A percentile compares a stretch with the other conserved stretches of the same genome.
Conservation (phyloP, 2,888 invertebrate genomes). For the Piscicola geometra region DNA sequence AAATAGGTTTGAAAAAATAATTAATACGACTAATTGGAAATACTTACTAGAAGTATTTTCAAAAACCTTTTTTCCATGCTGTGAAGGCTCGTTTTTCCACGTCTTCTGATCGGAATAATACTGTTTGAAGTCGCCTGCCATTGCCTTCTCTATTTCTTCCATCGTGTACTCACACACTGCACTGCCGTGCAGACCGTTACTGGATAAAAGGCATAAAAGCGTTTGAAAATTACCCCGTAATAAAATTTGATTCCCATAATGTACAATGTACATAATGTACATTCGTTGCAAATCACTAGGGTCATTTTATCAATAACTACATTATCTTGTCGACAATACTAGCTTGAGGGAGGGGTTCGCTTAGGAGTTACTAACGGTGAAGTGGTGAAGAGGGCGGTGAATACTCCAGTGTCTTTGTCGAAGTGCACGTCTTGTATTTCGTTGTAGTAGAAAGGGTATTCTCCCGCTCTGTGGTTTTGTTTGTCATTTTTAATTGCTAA, state of each 20-base stretch:
- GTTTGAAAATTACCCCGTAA: not conserved
- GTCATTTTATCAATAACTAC: too few relatives aligned
- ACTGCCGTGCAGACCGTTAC: constrained; percentile 6
- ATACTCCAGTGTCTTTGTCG: constrained; percentile 13
- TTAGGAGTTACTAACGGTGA: not conserved
- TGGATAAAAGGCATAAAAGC: not conserved
- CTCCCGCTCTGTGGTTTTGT: constrained; percentile 14
- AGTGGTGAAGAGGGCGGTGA: constrained; percentile 26
- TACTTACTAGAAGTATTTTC: not conserved
- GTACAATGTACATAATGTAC: not conserved
- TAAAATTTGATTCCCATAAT: not conserved
- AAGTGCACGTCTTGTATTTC: constrained; percentile 17
- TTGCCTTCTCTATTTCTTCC: not conserved
- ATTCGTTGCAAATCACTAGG: not conserved
- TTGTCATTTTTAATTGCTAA: too few relatives aligned
- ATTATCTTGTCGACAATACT: too few relatives aligned
- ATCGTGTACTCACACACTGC: constrained; percentile 25
- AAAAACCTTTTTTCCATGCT: constrained; percentile 6
- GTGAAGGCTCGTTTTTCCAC: not conserved
- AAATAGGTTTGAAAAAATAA: too few relatives aligned
- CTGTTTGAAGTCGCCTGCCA: not conserved
- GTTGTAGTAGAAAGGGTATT: constrained; percentile 27
- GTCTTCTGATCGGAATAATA: not conserved
- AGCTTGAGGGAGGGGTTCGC: too few relatives aligned
- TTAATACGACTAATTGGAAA: not conserved